These are phyloP conservation scores for Chinchilla lanigera DNA, from an alignment of 2,113 vertebrate species.

Conservation along the genomic window DNA sequence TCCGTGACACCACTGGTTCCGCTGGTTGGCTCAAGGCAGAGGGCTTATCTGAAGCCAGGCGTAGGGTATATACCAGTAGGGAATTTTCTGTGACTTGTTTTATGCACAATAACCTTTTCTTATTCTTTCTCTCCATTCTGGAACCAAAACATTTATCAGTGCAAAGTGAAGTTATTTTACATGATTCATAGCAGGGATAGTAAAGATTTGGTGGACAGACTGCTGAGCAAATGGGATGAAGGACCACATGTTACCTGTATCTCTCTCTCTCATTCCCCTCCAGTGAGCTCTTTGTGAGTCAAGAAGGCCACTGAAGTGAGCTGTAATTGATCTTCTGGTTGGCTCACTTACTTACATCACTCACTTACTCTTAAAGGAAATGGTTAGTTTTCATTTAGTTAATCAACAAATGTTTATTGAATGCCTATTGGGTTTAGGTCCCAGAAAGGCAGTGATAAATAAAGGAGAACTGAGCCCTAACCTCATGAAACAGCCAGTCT, in stretches of 20 bases:
- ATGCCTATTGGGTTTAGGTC: background rate
- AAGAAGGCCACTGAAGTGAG: background rate
- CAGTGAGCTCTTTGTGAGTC: background rate
- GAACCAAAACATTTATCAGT: conserved; percentile 31
- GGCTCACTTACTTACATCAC: too few species aligned
- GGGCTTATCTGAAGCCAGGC: background rate
- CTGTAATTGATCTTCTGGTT: background rate
- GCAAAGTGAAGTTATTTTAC: background rate
- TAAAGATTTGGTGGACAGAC: background rate
- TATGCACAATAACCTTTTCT: background rate
- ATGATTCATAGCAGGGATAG: background rate
- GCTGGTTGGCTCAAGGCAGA: fast-evolving
- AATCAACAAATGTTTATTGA: background rate
- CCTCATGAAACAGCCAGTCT: background rate
- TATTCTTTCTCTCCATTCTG: conserved; percentile 8
- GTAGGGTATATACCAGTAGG: background rate
- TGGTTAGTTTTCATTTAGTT: background rate
- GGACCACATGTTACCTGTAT: too few species aligned
- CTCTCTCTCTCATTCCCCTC: background rate
- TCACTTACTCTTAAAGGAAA: background rate
- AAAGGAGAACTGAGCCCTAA: background rate
- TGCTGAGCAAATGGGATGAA: background rate
- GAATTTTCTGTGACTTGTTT: conserved; percentile 14
- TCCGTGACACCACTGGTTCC: fast-evolving
- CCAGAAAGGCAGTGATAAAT: background rate